Percentiles rank a stretch among this genome's conserved stretches.
Evolutionary conservation across 23 tunicate genomes (phyloP).

Genomic region (Clavelina lepadiformis): DNA sequence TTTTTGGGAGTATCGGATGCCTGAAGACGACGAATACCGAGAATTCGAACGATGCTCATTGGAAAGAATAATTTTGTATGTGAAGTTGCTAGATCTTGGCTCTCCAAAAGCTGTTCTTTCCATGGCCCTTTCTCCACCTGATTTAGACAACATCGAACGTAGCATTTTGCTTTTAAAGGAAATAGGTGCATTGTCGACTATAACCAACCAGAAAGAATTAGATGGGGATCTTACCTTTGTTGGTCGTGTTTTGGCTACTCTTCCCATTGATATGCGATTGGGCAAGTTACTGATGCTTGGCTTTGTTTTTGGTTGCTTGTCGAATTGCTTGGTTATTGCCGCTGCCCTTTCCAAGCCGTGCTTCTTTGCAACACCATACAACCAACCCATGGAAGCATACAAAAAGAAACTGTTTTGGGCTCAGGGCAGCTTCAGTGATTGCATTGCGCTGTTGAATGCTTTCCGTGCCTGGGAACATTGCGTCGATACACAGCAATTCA

Average conservation of each 20-base stretch:
- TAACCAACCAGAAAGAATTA: slow-evolving; percentile 25
- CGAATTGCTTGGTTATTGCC: slow-evolving; percentile 76
- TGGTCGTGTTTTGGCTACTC: slow-evolving; percentile 66
- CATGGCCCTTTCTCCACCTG: slow-evolving; percentile 84
- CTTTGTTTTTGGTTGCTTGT: slow-evolving; percentile 75
- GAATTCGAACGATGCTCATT: slow-evolving; percentile 80
- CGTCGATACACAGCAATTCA: slow-evolving; percentile 15
- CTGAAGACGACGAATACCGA: slow-evolving; percentile 34
- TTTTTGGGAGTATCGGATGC: slow-evolving; percentile 56
- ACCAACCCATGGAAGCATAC: slow-evolving; percentile 41
- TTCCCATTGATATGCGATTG: slow-evolving; percentile 77
- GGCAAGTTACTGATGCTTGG: slow-evolving; percentile 85
- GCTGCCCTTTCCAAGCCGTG: slow-evolving; percentile 68
- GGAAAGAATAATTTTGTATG: slow-evolving; percentile 63
- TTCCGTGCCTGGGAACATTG: slow-evolving; percentile 52
- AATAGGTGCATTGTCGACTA: slow-evolving; percentile 75
- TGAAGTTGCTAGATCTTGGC: slow-evolving; percentile 71
- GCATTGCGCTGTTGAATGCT: slow-evolving; percentile 67
- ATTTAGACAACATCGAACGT: slow-evolving; percentile 66
- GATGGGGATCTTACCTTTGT: slow-evolving; percentile 88
- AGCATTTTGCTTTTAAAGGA: slow-evolving; percentile 72
- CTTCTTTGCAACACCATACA: slow-evolving; percentile 69
- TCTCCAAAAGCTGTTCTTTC: slow-evolving; percentile 60
- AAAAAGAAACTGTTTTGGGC: slow-evolving; percentile 56
- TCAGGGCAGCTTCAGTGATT: slow-evolving; percentile 71